Conservation (phyloP, 2,797 vertebrate species). For the Rhinatrema bivittatum region DNA sequence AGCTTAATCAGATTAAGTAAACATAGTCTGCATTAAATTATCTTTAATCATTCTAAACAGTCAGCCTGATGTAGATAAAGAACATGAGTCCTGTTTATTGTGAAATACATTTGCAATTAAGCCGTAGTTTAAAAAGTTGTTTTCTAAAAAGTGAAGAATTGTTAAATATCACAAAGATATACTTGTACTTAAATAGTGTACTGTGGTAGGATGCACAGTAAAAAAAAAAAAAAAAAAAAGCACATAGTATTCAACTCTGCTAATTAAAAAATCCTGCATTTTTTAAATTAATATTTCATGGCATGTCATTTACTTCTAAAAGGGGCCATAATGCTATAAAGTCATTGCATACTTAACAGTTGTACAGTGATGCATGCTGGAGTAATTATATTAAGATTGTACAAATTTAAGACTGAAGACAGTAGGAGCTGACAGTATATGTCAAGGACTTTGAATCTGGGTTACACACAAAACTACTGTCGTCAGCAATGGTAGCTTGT, state of each 20-base stretch:
- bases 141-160: no score
- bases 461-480: constrained; percentile 31
- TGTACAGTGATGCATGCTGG: constrained; percentile 39
- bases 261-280: constrained; percentile 64
- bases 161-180: no score
- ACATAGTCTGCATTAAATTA: no score
- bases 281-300: constrained; percentile 79
- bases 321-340: constrained; percentile 26
- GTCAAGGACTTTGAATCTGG: constrained; percentile 54
- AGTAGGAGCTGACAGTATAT: constrained; percentile 48
- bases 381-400: constrained; percentile 53
- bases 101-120: no score
- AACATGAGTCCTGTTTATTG: no score
- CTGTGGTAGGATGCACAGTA: no score
- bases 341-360: constrained; percentile 45
- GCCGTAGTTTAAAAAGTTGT: no score
- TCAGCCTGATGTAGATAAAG: no score
- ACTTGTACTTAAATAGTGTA: no score
- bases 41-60: no score
- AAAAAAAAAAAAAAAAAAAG: no score
- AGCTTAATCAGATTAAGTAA: no score
- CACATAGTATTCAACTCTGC: constrained; percentile 50
- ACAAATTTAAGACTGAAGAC: constrained; percentile 37
- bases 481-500: constrained; percentile 17
- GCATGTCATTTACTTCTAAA: constrained; percentile 57